phyloP scores from a whole-genome alignment of 2,797 vertebrate species.

The Crypturellus tataupa region DNA sequence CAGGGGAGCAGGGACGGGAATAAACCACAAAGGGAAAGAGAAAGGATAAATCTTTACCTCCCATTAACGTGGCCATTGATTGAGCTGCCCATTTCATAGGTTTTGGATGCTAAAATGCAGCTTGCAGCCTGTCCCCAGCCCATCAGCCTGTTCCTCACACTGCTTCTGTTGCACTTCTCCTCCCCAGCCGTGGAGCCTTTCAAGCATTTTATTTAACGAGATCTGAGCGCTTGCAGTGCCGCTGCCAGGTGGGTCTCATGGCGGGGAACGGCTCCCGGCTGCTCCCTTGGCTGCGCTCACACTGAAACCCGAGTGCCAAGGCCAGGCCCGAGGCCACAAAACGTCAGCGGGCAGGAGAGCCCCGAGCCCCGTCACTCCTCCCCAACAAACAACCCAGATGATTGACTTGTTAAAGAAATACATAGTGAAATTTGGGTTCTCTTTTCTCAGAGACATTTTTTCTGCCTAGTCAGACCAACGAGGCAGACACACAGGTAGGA shows the following conservation, averaged over 20 bases:
- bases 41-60: conserved; percentile 25
- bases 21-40: background rate
- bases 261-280: background rate
- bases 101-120: conserved; percentile 29
- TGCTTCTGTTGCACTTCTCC: conserved; percentile 34
- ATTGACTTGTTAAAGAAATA: background rate
- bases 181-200: background rate
- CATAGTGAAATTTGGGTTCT: background rate
- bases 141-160: conserved; percentile 37
- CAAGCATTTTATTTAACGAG: conserved; percentile 18
- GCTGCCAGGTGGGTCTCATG: background rate
- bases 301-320: background rate
- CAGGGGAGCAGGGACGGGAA: background rate
- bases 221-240: conserved; percentile 27
- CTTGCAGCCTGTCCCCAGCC: background rate
- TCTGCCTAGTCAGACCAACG: too few species aligned
- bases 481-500: too few species aligned
- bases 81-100: conserved; percentile 34
- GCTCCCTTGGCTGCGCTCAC: background rate
- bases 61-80: conserved; percentile 32
- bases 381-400: background rate
- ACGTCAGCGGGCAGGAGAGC: background rate
- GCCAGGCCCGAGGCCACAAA: background rate
- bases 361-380: background rate
- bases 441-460: background rate